Evolutionary conservation across 2,797 vertebrate genomes (phyloP), one percentile per base, ranked within the genome.

Genomic region (Sebastes umbrosus): DNA sequence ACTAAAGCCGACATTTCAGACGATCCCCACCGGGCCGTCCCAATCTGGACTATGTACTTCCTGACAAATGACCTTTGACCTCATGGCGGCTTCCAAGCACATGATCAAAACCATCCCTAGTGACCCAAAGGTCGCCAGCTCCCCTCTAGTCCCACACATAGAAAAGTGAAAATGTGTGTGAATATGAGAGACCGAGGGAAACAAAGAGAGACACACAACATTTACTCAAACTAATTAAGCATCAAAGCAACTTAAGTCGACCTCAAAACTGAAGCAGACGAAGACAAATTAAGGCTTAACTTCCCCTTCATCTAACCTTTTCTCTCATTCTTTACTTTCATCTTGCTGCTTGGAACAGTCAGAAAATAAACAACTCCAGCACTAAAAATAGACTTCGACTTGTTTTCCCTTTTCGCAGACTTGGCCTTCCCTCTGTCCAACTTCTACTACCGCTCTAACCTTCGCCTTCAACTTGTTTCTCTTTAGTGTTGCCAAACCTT

Each of bases 61-160:
- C 94, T 93, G 94, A 93, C 85, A 90, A 90, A 91, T 91, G 85
- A 91, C 73, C 84, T 87, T 85, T 91, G 72, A 85, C 84, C 87
- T 82, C 36, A 62, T 34, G 77, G 84, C 50, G 69, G 79, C 73
- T 82, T 82, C 75, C 70, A 86, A 86, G 85, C 77, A 60, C 80
- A 80, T 87, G 93, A 93, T 91, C 88, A 91, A 90, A 90, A 86
- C 84, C 60, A 69, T 89, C 65, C 80, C 74, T 69, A 75, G 80
- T 66, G 82, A 87, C 79, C 80, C 72, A 64, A 25, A 59, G 87
- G 88, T 81, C 76, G 9, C 54, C 11, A 3, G 29, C 77, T 81
- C 68, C 32, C 32, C 82, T 76, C 72, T 77, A 77, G 79, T 86
- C 86, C 75, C 84, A 88, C 85, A 85, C 66, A 83, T 57, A 80